Evolutionary conservation across 1,140 invertebrate species (phyloP), one percentile per base, ranked within the genome.

Genomic region (Drosophila trapezifrons): DNA sequence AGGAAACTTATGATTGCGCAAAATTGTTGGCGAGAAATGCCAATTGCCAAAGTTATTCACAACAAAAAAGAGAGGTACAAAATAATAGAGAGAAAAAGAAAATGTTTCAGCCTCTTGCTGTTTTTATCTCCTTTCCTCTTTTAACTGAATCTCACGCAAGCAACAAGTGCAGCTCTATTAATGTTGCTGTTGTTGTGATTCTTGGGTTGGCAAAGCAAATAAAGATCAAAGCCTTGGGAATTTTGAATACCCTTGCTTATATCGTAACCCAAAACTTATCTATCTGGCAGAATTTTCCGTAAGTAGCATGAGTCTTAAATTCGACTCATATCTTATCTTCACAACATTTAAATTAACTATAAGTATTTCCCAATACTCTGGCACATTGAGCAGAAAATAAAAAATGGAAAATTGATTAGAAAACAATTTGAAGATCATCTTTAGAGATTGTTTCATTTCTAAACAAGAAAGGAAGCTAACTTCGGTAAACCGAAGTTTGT

Each of bases 1-100:
- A 86, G 82, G 82, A 87, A 87, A 80, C 64, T 87, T 87, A 74
- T 86, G 83, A 86, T 86, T 86, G 83, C 79, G 43, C 62, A 86
- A 85, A 64, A 87, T 87, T 82, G 79, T 80, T 83, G 51, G 42
- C 74, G 71, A 62, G 62, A 85, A 69, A 85, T 78, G 64, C 81
- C 81, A 81, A 86, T 87, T 87, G 84, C 71, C 76, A 77, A 87
- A 82, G 83, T 73, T 81, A 82, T 79, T 73, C 55, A 18, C 9
- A 52, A 70, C 43, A 69, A 71, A 47, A 71, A 38, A 66, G 60
- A 42, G 35, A 52, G 43, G 64, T 64, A 29, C 37, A 64, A 64
- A 57, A 62, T 42, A 20, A 15, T n/a, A 37, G 37, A 60, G 55
- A 65, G 51, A 65, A 52, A 66, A 69, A 49, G 22, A 70, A 70